Conservation (phyloP, 2,888 invertebrate species). For the Caenorhabditis zanzibari region DNA sequence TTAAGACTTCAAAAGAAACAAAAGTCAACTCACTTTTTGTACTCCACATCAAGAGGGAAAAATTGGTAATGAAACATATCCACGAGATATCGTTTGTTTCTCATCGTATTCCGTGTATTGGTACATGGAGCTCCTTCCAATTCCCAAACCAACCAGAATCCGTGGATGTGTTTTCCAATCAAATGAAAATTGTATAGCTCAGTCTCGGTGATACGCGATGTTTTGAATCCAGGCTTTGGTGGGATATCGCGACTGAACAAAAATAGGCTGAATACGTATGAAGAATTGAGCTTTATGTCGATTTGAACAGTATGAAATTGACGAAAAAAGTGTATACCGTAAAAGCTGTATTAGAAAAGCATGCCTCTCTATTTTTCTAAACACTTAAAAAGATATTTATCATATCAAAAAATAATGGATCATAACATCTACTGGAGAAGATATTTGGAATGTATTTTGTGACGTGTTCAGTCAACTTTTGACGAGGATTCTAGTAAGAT, state of each 20-base stretch:
- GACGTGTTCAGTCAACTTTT: no score
- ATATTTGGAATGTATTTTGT: no score
- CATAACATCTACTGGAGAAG: no score
- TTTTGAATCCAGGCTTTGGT: slow-evolving; percentile 5
- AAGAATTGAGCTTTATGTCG: no score
- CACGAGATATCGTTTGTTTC: slow-evolving; percentile 37
- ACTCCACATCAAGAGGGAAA: slow-evolving; percentile 38
- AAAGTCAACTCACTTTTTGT: slow-evolving; percentile 19
- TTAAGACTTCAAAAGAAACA: background rate
- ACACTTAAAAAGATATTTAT: no score
- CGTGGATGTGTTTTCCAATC: slow-evolving; percentile 54
- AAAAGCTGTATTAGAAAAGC: no score
- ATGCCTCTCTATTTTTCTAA: no score
- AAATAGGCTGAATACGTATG: background rate
- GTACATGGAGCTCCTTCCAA: no score
- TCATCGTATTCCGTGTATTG: background rate
- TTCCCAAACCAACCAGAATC: slow-evolving; percentile 45
- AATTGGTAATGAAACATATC: slow-evolving; percentile 44
- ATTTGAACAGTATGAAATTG: no score
- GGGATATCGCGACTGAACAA: slow-evolving; percentile 18
- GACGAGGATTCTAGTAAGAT: no score
- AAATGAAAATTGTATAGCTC: slow-evolving; percentile 33
- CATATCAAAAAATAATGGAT: no score
- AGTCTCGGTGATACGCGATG: background rate
- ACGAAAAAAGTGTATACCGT: no score